Base-by-base conservation (phyloP, 1,140 invertebrate species). In the Cydia strobilella region DNA sequence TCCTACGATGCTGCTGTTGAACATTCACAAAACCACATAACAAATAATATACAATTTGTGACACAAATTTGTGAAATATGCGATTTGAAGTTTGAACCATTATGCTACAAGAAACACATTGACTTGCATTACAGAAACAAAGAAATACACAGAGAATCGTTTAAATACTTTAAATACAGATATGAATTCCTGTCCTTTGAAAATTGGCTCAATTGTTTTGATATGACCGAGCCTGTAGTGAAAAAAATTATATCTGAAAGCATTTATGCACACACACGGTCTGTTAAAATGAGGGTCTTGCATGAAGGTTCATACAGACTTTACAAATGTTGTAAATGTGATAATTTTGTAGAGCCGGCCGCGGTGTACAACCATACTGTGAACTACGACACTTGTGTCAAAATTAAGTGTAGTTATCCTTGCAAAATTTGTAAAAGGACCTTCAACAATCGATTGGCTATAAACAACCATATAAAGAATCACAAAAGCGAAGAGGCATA, bases 141-240 rank as follows among this genome's bases (percentile, higher is more conserved):
- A 69, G 65, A 35, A 35, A 18, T 69, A n/a, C 27, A 35, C 7
- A 69, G 15, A 10, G 65, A 69, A 35, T 69, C 27, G 1, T 69
- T 69, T 7, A 69, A 69, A 69, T 69, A 69, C 7, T 69, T 69
- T n/a, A 69, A 39, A 18, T 69, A 69, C 31, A 69, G 23, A 69
- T 69, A 18, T 12, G 27, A 69, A 18, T 35, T 42, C 2, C 65
- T 69, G n/a, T 18, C 31, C 5, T 35, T 27, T 35, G 31, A 69
- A 35, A 23, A 69, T 10, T 69, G 65, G 65, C 10, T 18, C 3
- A 39, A 42, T 3, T 69, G 27, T 39, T 69, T 69, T 13, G 31
- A 69, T 69, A 69, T 39, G 31, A n/a, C 27, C 2, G 31, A 69
- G 2, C 12, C 13, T 39, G 65, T 42, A 10, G 35, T 69, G 15